A percentile compares a stretch with the other conserved stretches of the same genome.
These are phyloP conservation scores for Amphimedon queenslandica DNA, from an alignment of 37 sponge, comb jelly and placozoan genomes.

Conservation along the genomic window DNA sequence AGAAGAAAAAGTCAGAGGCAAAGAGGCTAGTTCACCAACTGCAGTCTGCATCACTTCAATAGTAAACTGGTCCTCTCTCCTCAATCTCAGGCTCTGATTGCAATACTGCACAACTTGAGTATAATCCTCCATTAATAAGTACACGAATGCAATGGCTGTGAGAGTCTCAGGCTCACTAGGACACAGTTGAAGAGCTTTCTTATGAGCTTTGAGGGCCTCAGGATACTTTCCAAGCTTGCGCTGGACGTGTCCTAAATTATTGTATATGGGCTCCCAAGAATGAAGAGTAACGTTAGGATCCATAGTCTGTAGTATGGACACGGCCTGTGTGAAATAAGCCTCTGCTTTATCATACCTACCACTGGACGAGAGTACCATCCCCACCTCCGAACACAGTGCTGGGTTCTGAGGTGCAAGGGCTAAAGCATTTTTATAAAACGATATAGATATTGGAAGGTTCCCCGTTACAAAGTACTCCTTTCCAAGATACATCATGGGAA, in stretches of 20 bases:
- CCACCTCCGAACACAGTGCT: conserved; percentile 63
- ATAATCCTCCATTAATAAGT: conserved; percentile 52
- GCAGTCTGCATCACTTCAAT: conserved; percentile 49
- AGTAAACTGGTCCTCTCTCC: conserved; percentile 60
- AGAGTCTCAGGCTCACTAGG: conserved; percentile 57
- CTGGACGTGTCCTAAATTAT: conserved; percentile 74
- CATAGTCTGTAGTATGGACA: conserved; percentile 15
- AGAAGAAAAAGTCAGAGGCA: neutral
- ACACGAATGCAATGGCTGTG: conserved; percentile 62
- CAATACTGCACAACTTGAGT: conserved; percentile 35
- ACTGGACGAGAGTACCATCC: conserved; percentile 28
- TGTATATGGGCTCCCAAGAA: conserved; percentile 78
- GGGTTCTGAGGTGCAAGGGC: conserved; percentile 61
- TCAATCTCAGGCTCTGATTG: conserved; percentile 40
- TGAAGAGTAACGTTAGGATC: conserved; percentile 43
- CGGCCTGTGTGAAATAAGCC: conserved; percentile 47
- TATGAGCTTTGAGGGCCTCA: conserved; percentile 42
- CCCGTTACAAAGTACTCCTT: conserved; percentile 74
- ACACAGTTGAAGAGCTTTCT: conserved; percentile 37
- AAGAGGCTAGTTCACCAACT: conserved; percentile 6
- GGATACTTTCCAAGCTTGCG: conserved; percentile 62
- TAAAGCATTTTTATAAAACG: conserved; percentile 65
- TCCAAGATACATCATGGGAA: conserved; percentile 70
- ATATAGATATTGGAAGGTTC: conserved; percentile 21
- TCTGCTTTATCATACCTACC: conserved; percentile 38